Conservation (phyloP, 2,888 invertebrate species). For the Drosophila flavopinicola region DNA sequence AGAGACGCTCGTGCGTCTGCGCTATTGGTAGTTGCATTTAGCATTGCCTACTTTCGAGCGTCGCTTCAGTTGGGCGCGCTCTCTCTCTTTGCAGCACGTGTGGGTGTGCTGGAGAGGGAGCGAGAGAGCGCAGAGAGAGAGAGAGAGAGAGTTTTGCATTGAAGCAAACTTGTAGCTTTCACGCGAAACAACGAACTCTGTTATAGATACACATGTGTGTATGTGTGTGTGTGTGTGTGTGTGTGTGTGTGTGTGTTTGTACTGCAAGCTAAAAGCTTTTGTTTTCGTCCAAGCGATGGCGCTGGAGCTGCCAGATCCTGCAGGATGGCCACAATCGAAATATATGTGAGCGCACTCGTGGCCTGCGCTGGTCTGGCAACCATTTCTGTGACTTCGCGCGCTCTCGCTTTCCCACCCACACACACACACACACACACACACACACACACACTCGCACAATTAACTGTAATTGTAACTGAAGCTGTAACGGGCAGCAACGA, state of each 20-base stretch:
- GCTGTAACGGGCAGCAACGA: conserved; percentile 58
- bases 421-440: conserved; percentile 5
- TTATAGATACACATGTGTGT: conserved; percentile 65
- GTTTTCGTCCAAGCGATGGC: neutral
- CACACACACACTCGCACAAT: conserved; percentile 1
- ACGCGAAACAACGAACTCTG: conserved; percentile 45
- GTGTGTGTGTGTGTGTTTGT: conserved; percentile 1
- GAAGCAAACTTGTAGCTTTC: conserved; percentile 66
- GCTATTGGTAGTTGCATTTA: conserved; percentile 63
- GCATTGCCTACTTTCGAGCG: conserved; percentile 70
- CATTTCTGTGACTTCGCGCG: conserved; percentile 33
- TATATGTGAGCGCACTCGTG: conserved; percentile 1
- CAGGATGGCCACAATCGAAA: neutral
- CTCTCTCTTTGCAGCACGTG: conserved; percentile 16
- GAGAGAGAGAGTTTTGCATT: conserved; percentile 31
- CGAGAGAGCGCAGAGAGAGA: conserved; percentile 11
- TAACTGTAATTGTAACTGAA: conserved; percentile 24
- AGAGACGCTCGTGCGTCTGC: conserved; percentile 64
- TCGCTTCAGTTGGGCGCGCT: conserved; percentile 35
- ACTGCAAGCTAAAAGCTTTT: conserved; percentile 36
- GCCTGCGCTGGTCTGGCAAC: conserved; percentile 51
- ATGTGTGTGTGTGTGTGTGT: conserved; percentile 3
- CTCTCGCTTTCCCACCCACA: conserved; percentile 1
- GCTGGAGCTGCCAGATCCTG: conserved; percentile 66
- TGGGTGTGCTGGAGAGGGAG: conserved; percentile 1